Percentiles rank a stretch among this genome's conserved stretches.
Conservation (phyloP, 1,140 invertebrate genomes). For the Meloidogyne chitwoodi region DNA sequence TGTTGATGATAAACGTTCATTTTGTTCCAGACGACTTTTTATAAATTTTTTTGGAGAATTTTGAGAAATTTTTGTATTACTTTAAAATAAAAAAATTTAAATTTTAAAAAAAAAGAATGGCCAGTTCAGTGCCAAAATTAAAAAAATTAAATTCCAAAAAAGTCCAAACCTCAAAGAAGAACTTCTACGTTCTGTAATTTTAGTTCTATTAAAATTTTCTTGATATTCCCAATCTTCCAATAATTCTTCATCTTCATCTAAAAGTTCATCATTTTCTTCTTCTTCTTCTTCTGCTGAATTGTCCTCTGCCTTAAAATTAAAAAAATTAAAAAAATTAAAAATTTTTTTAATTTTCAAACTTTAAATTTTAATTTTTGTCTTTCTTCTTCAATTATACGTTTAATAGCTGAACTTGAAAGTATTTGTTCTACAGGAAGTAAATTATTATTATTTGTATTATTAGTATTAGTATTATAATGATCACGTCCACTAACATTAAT, state of each 20-base stretch:
- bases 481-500: constrained; percentile 23
- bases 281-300: constrained; percentile 7
- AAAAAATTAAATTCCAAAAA: background rate
- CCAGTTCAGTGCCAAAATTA: background rate
- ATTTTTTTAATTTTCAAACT: background rate
- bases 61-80: background rate
- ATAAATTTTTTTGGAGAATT: constrained; percentile 1
- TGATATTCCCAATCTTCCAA: background rate
- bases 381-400: constrained; percentile 5
- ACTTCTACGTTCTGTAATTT: background rate
- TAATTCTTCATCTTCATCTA: background rate
- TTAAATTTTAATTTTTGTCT: background rate
- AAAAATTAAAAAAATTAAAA: background rate
- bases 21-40: constrained; percentile 1
- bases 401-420: background rate
- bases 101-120: background rate
- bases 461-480: background rate
- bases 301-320: background rate
- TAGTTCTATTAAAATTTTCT: background rate
- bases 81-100: background rate
- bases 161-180: background rate
- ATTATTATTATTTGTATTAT: too few relatives aligned
- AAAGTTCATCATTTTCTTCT: background rate
- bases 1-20: background rate
- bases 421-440: background rate